A percentile compares a stretch with the other conserved stretches of the same genome.
phyloP scores from a whole-genome alignment of 2,888 invertebrate species.

The Sinotaia quadrata region DNA sequence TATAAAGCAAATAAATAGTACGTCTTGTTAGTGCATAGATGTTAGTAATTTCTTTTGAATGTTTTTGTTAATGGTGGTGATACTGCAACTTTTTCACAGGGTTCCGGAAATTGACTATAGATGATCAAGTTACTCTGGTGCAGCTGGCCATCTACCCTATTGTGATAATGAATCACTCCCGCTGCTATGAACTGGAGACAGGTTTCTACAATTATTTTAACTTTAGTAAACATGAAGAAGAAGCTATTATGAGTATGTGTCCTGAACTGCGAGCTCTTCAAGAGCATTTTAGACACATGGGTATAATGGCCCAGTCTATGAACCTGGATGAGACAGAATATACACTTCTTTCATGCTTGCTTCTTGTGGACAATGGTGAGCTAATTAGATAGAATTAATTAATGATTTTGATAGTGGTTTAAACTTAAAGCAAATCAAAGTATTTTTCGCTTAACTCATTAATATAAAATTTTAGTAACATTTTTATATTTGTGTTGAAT shows the following conservation, averaged over 20 bases:
- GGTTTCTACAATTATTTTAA: slow-evolving; percentile 61
- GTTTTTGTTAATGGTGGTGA: too few relatives aligned
- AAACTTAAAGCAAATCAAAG: too few relatives aligned
- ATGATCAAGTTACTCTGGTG: slow-evolving; percentile 61
- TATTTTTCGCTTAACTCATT: too few relatives aligned
- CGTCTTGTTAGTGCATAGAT: too few relatives aligned
- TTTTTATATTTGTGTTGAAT: too few relatives aligned
- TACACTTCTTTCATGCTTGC: slow-evolving; percentile 60
- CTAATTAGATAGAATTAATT: background rate
- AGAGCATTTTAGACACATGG: slow-evolving; percentile 59
- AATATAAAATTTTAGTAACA: too few relatives aligned
- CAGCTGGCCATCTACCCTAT: slow-evolving; percentile 64
- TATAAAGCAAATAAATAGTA: too few relatives aligned
- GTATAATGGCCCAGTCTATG: slow-evolving; percentile 54
- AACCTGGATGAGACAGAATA: slow-evolving; percentile 58
- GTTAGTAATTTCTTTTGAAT: too few relatives aligned
- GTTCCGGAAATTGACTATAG: slow-evolving; percentile 55
- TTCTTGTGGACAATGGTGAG: slow-evolving; percentile 57
- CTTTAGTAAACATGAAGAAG: slow-evolving; percentile 48
- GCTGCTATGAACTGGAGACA: slow-evolving; percentile 55
- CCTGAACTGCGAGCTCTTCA: slow-evolving; percentile 52
- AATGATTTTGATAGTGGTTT: background rate
- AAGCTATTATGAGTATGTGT: slow-evolving; percentile 51
- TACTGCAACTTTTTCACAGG: slow-evolving; percentile 50
- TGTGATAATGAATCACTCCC: slow-evolving; percentile 57